Percentiles rank a stretch among this genome's conserved stretches.
Conservation (phyloP, 1,140 invertebrate species). For the Semibalanus balanoides region DNA sequence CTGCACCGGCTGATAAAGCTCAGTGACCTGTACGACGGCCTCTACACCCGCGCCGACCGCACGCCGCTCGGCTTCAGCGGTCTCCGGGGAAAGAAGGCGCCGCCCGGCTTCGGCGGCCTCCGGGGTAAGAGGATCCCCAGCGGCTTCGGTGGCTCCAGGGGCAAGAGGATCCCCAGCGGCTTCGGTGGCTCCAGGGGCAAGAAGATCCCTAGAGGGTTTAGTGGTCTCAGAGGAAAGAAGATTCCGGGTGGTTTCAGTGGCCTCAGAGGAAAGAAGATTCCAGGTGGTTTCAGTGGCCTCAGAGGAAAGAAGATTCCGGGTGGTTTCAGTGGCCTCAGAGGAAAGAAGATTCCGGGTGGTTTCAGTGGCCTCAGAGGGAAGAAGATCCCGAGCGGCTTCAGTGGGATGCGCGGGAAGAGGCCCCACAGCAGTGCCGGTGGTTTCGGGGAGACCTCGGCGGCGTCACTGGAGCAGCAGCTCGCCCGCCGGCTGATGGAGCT, state of each 20-base stretch:
- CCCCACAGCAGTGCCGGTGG: no score
- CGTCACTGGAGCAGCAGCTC: no score
- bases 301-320: no score
- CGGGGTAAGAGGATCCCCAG: background rate
- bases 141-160: background rate
- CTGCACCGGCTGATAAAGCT: background rate
- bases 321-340: no score
- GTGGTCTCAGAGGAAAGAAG: background rate
- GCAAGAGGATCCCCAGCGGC: background rate
- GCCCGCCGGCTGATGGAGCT: no score
- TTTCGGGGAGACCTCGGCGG: no score
- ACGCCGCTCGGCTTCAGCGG: background rate
- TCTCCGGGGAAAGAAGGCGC: background rate
- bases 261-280: background rate
- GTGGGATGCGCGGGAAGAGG: no score
- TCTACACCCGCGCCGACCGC: background rate
- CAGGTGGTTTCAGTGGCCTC: background rate
- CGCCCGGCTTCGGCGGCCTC: background rate
- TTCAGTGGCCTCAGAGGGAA: no score
- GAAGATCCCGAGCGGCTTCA: no score
- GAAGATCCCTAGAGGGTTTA: background rate
- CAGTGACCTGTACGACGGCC: background rate
- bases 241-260: background rate
- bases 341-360: no score
- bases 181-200: background rate